A percentile compares a stretch with the other conserved stretches of the same genome.
These are phyloP conservation scores for Agriopis aurantiaria DNA, from an alignment of 2,888 invertebrate species.

Conservation along the genomic window DNA sequence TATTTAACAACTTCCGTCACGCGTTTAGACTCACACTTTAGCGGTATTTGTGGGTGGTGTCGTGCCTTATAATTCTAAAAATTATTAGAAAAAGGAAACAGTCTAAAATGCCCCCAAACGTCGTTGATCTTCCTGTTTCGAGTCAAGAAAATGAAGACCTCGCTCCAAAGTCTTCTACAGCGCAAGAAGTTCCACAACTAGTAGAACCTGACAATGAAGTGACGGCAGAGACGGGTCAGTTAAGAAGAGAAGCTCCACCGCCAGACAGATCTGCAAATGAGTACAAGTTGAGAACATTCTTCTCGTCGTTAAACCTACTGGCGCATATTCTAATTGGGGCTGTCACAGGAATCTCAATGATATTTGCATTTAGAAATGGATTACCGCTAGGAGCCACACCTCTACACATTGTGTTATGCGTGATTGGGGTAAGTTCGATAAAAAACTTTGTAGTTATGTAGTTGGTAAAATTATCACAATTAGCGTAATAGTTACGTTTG, in stretches of 20 bases:
- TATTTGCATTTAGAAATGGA: slow-evolving; percentile 59
- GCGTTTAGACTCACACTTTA: slow-evolving; percentile 27
- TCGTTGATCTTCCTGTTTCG: slow-evolving; percentile 27
- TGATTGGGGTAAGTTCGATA: slow-evolving; percentile 66
- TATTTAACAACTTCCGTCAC: slow-evolving; percentile 29
- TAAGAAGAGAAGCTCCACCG: slow-evolving; percentile 20
- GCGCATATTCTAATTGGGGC: slow-evolving; percentile 65
- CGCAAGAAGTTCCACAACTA: slow-evolving; percentile 10
- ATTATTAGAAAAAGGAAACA: slow-evolving; percentile 6
- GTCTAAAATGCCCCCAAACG: slow-evolving; percentile 42
- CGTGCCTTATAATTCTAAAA: slow-evolving; percentile 7
- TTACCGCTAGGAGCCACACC: slow-evolving; percentile 57
- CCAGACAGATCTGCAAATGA: slow-evolving; percentile 30
- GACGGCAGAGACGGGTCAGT: slow-evolving; percentile 25
- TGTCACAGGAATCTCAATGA: slow-evolving; percentile 55
- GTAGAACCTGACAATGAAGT: slow-evolving; percentile 6
- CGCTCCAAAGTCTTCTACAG: slow-evolving; percentile 24
- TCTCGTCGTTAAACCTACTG: slow-evolving; percentile 58
- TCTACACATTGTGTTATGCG: slow-evolving; percentile 66
- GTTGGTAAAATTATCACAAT: background rate
- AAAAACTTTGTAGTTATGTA: background rate
- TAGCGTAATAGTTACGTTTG: background rate
- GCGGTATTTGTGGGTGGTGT: slow-evolving; percentile 1
- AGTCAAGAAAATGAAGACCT: slow-evolving; percentile 27
- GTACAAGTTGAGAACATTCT: slow-evolving; percentile 58